Evolutionary conservation across 2,113 vertebrate species (phyloP).

Genomic region (Steatornis caripensis): DNA sequence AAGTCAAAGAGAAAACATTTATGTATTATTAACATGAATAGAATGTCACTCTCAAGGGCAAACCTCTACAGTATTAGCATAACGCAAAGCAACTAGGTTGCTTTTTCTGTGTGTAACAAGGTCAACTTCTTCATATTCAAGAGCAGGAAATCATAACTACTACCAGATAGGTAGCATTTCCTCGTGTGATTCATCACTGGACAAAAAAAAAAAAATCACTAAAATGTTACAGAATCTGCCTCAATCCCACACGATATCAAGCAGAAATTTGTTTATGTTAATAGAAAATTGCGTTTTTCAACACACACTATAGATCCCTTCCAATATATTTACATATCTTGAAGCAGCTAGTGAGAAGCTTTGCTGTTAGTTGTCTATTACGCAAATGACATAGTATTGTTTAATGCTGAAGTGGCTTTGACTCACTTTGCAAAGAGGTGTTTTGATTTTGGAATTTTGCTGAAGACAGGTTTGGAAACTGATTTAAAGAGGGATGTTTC

Average conservation of each 20-base stretch:
- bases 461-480: background rate
- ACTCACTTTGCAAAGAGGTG: background rate
- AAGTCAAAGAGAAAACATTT: background rate
- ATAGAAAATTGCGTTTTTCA: background rate
- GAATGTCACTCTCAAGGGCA: background rate
- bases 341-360: background rate
- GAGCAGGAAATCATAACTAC: background rate
- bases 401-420: background rate
- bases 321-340: background rate
- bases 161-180: background rate
- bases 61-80: background rate
- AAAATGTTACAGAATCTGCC: background rate
- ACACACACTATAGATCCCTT: background rate
- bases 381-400: background rate
- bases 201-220: background rate
- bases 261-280: background rate
- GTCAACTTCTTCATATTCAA: background rate
- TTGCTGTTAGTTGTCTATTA: background rate
- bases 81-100: background rate
- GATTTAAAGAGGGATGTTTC: background rate
- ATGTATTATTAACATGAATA: background rate
- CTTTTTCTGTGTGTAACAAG: background rate
- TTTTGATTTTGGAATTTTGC: background rate
- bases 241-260: background rate
- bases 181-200: background rate